phyloP scores from a whole-genome alignment of 2,797 vertebrate species.

The Pygocentrus nattereri region DNA sequence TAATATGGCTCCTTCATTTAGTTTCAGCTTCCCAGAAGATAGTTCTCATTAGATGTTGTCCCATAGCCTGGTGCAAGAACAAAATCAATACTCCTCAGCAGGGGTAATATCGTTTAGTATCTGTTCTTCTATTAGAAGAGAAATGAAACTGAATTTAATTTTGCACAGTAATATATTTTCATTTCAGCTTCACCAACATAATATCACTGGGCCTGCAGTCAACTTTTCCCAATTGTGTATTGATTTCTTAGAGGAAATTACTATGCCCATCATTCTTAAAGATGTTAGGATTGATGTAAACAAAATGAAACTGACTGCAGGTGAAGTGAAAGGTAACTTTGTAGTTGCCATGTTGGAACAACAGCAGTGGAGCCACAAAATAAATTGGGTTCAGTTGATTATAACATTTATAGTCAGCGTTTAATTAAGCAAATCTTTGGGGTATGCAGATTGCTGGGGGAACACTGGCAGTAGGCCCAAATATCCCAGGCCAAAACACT shows the following conservation, averaged over 20 bases:
- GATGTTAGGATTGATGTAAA: constrained; percentile 28
- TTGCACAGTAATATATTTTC: constrained; percentile 30
- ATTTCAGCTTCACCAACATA: constrained; percentile 6
- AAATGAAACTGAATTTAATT: constrained; percentile 32
- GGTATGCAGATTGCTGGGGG: constrained; percentile 35
- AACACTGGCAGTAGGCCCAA: constrained; percentile 1
- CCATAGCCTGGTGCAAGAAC: constrained; percentile 6
- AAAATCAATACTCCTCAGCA: constrained; percentile 37
- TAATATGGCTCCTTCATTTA: constrained; percentile 15
- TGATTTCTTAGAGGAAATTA: constrained; percentile 21
- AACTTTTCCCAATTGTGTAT: constrained; percentile 19
- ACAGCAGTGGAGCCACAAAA: constrained; percentile 15
- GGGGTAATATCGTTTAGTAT: constrained; percentile 28
- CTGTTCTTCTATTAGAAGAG: background rate
- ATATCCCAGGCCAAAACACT: background rate
- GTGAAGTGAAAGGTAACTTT: background rate
- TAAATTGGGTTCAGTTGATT: constrained; percentile 46
- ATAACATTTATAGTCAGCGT: constrained; percentile 53
- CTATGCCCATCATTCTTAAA: background rate
- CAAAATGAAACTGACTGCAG: constrained; percentile 24
- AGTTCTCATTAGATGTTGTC: constrained; percentile 5
- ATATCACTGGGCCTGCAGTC: constrained; percentile 1
- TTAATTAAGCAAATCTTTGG: constrained; percentile 59
- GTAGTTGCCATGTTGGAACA: background rate
- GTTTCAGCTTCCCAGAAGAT: constrained; percentile 11